phyloP scores from a whole-genome alignment of 2,888 invertebrate species.

The Hydropsyche betteni region DNA sequence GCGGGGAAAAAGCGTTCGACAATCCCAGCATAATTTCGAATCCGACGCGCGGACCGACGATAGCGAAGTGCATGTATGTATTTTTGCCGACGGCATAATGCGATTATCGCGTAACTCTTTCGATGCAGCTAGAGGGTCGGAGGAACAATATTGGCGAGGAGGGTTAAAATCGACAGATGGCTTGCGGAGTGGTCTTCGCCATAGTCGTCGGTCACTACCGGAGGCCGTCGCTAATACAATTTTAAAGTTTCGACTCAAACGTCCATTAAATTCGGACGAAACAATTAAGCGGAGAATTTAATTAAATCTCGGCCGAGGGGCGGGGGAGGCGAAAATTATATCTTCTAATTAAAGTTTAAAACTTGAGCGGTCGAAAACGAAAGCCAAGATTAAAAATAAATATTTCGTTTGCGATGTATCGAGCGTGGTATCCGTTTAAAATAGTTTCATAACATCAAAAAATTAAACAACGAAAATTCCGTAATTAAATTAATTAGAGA shows the following conservation, averaged over 20 bases:
- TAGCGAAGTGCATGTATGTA: no score
- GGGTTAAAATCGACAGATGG: constrained; percentile 26
- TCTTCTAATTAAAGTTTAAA: constrained; percentile 12
- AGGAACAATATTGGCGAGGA: constrained; percentile 1
- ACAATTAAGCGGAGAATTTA: constrained; percentile 23
- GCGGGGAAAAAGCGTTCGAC: no score
- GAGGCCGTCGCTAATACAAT: constrained; percentile 26
- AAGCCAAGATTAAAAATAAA: no score
- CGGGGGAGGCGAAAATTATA: constrained; percentile 12
- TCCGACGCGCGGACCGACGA: no score
- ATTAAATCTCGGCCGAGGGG: constrained; percentile 1
- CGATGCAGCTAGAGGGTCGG: neutral
- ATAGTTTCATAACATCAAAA: no score
- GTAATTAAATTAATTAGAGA: no score
- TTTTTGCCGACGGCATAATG: no score
- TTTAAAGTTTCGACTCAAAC: constrained; percentile 29
- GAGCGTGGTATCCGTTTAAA: no score
- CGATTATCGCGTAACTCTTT: no score
- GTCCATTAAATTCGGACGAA: constrained; percentile 28
- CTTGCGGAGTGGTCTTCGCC: neutral
- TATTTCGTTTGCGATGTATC: no score
- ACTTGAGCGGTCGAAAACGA: neutral
- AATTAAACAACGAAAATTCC: no score
- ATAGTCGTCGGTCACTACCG: constrained; percentile 4
- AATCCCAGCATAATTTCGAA: no score